A percentile compares a stretch with the other conserved stretches of the same genome.
Conservation (phyloP, 1,140 invertebrate genomes). For the Antheraea mylitta region DNA sequence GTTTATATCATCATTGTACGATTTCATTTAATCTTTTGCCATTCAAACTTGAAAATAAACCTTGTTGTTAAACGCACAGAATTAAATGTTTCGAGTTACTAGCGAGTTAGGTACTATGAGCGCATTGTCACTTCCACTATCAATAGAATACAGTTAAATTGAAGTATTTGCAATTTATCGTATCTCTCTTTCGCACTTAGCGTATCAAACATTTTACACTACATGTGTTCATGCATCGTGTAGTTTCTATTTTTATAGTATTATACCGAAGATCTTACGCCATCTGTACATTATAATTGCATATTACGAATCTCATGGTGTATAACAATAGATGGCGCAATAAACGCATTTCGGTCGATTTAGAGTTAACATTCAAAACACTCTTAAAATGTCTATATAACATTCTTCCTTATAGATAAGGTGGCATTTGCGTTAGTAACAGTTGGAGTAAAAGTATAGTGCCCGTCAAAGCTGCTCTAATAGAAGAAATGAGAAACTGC, state of each 20-base stretch:
- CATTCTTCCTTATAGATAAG: too few relatives aligned
- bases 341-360: background rate
- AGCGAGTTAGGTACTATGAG: constrained; percentile 14
- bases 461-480: too few relatives aligned
- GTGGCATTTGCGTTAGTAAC: too few relatives aligned
- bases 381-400: too few relatives aligned
- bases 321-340: constrained; percentile 11
- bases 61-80: background rate
- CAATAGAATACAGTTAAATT: constrained; percentile 13
- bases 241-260: constrained; percentile 13
- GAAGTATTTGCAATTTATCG: constrained; percentile 19
- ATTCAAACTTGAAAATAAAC: constrained; percentile 5
- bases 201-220: background rate
- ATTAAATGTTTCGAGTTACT: constrained; percentile 10
- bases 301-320: background rate
- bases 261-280: constrained; percentile 15
- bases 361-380: too few relatives aligned
- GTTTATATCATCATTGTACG: background rate
- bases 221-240: constrained; percentile 1
- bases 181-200: constrained; percentile 36
- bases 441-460: too few relatives aligned
- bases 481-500: too few relatives aligned
- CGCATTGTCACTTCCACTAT: constrained; percentile 20
- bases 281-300: constrained; percentile 24
- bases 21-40: background rate